Evolutionary conservation across 2,113 vertebrate genomes (phyloP).

Genomic region (Hemiprocne comata): DNA sequence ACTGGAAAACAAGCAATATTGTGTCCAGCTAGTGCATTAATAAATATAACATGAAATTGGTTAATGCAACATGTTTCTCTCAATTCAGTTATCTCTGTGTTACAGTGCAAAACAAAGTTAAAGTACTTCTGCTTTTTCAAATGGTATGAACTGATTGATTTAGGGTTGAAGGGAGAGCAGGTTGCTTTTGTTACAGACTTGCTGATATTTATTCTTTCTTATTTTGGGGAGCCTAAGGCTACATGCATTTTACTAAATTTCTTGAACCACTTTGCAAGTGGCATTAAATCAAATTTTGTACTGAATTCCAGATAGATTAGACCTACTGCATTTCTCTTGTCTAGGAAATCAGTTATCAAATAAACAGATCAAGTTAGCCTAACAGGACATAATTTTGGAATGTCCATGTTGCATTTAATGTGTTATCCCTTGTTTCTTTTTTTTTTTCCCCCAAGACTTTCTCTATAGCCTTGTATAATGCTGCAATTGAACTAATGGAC

Average conservation of each 20-base stretch:
- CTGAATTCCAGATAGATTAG: background rate
- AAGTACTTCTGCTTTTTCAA: background rate
- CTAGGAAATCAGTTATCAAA: background rate
- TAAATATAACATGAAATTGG: slow-evolving; percentile 42
- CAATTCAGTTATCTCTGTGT: background rate
- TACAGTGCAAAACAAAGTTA: background rate
- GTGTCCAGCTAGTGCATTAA: slow-evolving; percentile 36
- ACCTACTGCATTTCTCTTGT: background rate
- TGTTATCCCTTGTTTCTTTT: background rate
- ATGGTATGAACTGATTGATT: background rate
- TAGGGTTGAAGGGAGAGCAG: background rate
- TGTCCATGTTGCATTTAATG: background rate
- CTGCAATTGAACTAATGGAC: accelerated
- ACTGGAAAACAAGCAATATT: slow-evolving; percentile 36
- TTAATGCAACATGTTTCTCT: slow-evolving; percentile 40
- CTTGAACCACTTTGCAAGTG: background rate
- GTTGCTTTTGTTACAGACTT: background rate
- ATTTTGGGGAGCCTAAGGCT: background rate
- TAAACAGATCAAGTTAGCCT: background rate
- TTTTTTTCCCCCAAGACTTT: background rate
- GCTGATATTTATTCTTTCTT: background rate
- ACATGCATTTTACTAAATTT: background rate
- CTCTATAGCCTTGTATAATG: background rate
- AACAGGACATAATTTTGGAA: background rate
- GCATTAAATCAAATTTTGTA: background rate